Percentiles rank a stretch among this genome's conserved stretches.
Evolutionary conservation across 1,140 invertebrate species (phyloP).

Genomic region (Ephestia elutella): DNA sequence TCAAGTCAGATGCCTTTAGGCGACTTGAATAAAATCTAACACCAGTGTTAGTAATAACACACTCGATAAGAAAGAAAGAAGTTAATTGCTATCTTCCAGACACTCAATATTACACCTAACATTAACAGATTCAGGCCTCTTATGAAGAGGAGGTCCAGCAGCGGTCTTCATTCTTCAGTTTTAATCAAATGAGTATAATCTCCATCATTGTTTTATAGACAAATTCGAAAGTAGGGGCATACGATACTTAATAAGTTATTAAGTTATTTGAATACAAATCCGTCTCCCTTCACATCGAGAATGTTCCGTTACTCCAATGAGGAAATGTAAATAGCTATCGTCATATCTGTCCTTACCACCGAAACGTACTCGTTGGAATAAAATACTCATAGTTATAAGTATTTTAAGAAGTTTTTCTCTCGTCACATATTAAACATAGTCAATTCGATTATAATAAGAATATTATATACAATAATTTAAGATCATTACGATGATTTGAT

Average conservation of each 20-base stretch:
- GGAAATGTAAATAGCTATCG: background rate
- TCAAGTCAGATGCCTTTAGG: no score
- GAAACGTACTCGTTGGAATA: conserved; percentile 24
- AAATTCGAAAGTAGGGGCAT: conserved; percentile 6
- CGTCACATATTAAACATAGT: conserved; percentile 35
- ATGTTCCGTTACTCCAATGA: background rate
- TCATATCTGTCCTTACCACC: conserved; percentile 39
- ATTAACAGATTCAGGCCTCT: no score
- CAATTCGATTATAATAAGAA: conserved; percentile 29
- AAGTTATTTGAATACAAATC: conserved; percentile 6
- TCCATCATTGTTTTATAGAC: background rate
- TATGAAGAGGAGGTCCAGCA: no score
- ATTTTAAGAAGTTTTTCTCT: conserved; percentile 31
- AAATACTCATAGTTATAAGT: conserved; percentile 22
- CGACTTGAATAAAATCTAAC: no score
- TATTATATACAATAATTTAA: conserved; percentile 21
- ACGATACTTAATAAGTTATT: conserved; percentile 19
- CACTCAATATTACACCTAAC: no score
- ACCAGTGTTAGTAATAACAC: no score
- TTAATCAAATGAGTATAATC: background rate
- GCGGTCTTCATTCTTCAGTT: no score
- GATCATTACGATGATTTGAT: conserved; percentile 5
- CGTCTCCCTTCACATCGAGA: background rate
- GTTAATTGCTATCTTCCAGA: no score
- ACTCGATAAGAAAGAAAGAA: no score